Evolutionary conservation across 2,888 invertebrate genomes (phyloP).

Genomic region (Brenthis ino): DNA sequence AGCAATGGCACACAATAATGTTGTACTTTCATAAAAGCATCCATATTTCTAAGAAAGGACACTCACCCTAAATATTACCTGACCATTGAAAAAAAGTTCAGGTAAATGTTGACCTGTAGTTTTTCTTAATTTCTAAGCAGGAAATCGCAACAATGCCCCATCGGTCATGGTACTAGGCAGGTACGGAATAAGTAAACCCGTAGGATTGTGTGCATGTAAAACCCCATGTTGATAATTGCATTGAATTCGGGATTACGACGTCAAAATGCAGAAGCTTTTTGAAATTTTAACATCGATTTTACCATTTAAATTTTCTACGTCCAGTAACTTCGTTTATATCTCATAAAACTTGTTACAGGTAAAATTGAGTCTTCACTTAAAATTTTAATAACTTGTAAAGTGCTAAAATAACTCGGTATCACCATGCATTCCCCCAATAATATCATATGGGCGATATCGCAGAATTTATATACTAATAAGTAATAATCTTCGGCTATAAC

Average conservation of each 20-base stretch:
- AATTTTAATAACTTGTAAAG: neutral
- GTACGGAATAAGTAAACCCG: slow-evolving; percentile 32
- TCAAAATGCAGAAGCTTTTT: slow-evolving; percentile 6
- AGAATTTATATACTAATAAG: slow-evolving; percentile 38
- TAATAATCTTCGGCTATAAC: slow-evolving; percentile 37
- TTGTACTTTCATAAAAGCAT: slow-evolving; percentile 49
- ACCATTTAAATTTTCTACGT: neutral
- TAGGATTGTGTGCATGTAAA: slow-evolving; percentile 13
- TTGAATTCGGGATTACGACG: slow-evolving; percentile 21
- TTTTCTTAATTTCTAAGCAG: slow-evolving; percentile 55
- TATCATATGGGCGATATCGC: slow-evolving; percentile 28
- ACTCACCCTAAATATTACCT: slow-evolving; percentile 51
- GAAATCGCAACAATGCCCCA: slow-evolving; percentile 68
- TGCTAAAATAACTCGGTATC: neutral
- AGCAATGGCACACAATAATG: slow-evolving; percentile 38
- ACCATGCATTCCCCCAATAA: slow-evolving; percentile 16
- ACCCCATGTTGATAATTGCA: slow-evolving; percentile 25
- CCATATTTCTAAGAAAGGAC: slow-evolving; percentile 57
- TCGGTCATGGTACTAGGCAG: slow-evolving; percentile 51
- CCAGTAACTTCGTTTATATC: neutral
- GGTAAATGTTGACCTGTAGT: slow-evolving; percentile 63
- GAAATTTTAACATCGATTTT: slow-evolving; percentile 2
- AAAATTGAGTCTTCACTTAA: neutral
- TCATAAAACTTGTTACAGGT: neutral
- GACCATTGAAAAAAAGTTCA: slow-evolving; percentile 54